These are phyloP conservation scores for Discoglossus pictus DNA, from an alignment of 2,797 vertebrate genomes.

Conservation along the genomic window DNA sequence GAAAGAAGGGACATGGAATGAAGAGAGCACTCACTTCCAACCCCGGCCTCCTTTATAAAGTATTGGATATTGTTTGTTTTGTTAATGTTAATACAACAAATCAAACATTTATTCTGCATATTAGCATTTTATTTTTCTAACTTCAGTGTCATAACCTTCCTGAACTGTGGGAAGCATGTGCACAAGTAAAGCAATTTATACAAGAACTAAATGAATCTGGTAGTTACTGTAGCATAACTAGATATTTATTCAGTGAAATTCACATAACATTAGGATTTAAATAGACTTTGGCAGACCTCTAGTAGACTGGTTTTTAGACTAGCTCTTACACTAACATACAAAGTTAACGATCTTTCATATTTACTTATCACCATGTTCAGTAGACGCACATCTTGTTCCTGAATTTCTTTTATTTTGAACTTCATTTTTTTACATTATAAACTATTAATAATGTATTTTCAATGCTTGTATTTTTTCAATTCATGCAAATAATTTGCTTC, in stretches of 20 bases:
- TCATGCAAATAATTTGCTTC: too few relatives aligned
- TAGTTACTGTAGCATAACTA: constrained; percentile 2
- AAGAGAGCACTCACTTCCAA: not conserved
- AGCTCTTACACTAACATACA: too few relatives aligned
- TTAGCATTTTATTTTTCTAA: constrained; percentile 10
- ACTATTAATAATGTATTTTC: too few relatives aligned
- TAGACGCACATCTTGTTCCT: too few relatives aligned
- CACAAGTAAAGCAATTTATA: constrained; percentile 23
- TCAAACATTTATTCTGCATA: constrained; percentile 6
- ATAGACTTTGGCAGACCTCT: not conserved
- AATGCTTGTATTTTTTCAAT: too few relatives aligned
- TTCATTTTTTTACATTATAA: too few relatives aligned
- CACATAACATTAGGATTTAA: too few relatives aligned
- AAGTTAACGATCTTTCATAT: too few relatives aligned
- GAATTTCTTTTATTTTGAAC: too few relatives aligned
- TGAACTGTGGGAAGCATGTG: constrained; percentile 30
- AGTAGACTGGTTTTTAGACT: too few relatives aligned
- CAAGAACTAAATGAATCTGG: constrained; percentile 1
- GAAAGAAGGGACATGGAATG: not conserved
- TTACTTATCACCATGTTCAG: too few relatives aligned
- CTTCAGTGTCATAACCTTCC: constrained; percentile 3
- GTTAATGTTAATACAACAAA: constrained; percentile 4
- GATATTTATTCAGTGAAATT: not conserved
- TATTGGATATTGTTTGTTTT: constrained; percentile 10
- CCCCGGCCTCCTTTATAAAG: not conserved